Evolutionary conservation across 1,140 invertebrate species (phyloP).

Genomic region (Danaus melanippus): DNA sequence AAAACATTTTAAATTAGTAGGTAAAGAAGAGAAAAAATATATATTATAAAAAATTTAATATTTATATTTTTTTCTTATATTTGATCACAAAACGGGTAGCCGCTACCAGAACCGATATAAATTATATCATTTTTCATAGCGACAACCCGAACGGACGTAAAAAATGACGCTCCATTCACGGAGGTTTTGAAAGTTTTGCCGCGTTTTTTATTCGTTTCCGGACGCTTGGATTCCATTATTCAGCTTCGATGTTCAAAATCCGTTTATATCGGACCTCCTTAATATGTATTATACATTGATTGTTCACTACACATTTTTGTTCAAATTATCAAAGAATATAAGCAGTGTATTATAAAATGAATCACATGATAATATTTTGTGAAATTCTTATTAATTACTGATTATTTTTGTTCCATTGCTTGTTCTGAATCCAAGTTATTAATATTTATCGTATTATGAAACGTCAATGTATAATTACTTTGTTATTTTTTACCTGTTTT

Average conservation of each 20-base stretch:
- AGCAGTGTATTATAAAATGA: too few relatives aligned
- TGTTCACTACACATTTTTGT: not conserved
- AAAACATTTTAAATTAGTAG: constrained; percentile 71
- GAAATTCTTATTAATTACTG: too few relatives aligned
- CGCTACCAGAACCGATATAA: constrained; percentile 65
- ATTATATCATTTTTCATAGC: constrained; percentile 71
- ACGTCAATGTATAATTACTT: too few relatives aligned
- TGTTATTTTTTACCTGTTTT: too few relatives aligned
- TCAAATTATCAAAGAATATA: too few relatives aligned
- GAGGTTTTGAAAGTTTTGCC: constrained; percentile 67
- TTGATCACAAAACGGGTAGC: constrained; percentile 70
- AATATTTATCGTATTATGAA: too few relatives aligned
- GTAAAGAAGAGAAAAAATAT: constrained; percentile 59
- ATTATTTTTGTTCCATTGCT: too few relatives aligned
- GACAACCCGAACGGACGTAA: constrained; percentile 68
- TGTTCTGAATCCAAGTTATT: too few relatives aligned
- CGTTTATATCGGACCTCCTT: too few relatives aligned
- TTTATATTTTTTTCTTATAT: constrained; percentile 48
- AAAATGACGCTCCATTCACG: constrained; percentile 69
- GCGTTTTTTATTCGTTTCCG: constrained; percentile 70
- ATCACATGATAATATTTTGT: too few relatives aligned
- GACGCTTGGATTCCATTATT: constrained; percentile 62
- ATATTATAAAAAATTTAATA: constrained; percentile 42
- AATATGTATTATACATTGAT: constrained; percentile 13
- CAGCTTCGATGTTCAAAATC: constrained; percentile 36